phyloP scores from a whole-genome alignment of 2,797 vertebrate species.

The Sparus aurata region DNA sequence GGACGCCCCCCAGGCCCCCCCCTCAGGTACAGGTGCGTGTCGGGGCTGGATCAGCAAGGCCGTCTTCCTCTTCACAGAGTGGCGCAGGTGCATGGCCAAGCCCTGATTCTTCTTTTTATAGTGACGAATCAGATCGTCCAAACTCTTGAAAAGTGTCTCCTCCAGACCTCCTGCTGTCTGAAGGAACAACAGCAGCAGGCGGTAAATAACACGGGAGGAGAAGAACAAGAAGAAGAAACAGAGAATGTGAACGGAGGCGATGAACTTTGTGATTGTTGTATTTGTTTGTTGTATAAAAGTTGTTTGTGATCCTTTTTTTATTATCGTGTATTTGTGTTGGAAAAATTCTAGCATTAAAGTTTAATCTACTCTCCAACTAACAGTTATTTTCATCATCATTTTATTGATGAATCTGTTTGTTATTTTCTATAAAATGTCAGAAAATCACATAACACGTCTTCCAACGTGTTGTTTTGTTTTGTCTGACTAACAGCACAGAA shows the following conservation, averaged over 20 bases:
- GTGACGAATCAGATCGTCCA: slow-evolving; percentile 76
- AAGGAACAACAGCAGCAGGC: neutral
- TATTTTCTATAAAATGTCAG: no score
- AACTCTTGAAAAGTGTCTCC: slow-evolving; percentile 68
- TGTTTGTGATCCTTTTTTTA: no score
- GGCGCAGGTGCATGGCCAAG: slow-evolving; percentile 67
- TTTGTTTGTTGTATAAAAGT: no score
- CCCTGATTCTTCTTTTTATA: slow-evolving; percentile 80
- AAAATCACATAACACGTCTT: no score
- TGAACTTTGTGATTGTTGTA: no score
- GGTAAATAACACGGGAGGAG: neutral
- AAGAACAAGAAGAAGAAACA: neutral
- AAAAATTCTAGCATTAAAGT: neutral
- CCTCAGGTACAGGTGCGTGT: fast-evolving
- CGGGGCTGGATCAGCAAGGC: slow-evolving; percentile 24
- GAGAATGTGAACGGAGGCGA: neutral
- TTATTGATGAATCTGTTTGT: no score
- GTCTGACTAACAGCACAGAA: no score
- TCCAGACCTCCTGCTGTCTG: slow-evolving; percentile 59
- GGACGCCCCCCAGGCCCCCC: fast-evolving
- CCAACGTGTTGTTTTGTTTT: no score
- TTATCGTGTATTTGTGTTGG: no score
- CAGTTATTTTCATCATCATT: neutral
- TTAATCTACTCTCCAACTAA: neutral
- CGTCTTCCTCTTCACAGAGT: slow-evolving; percentile 69